Evolutionary conservation across 92 coral and sea anemone genomes (phyloP), one percentile per base, ranked within the genome.

Genomic region (Zoanthus gigantus): DNA sequence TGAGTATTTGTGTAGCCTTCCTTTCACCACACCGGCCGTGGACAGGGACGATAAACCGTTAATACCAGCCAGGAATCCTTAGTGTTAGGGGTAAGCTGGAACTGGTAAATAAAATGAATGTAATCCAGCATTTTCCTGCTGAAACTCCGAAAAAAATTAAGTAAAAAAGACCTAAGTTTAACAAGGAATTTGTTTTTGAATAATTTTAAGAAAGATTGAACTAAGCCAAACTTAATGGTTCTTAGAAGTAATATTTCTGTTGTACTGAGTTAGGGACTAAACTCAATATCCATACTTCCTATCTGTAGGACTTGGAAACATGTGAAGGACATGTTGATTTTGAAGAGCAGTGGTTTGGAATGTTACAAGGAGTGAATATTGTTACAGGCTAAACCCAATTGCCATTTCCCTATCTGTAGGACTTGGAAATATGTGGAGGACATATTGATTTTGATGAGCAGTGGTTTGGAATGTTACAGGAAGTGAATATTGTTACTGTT

Each of bases 261-360:
- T 53, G 58, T 53, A 53, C 2, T 53, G 58, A 53, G 58, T 9
- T 53, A 53, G 6, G 58, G 58, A 53, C 6, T 53, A 53, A 53
- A 8, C 6, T 8, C 58, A 53, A 53, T 52, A n/a, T 28, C 42
- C 60, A n/a, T 29, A 47, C 80, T 76, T 54, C 37, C 56, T 47
- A 5, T 14, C 53, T 54, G 10, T 23, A 76, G 80, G 80, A n/a
- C 30, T 15, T 12, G 65, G 65, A 47, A 18, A 6, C 65, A 13
- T 13, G 60, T 30, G 60, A 61, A 47, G 29, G 60, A 76, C 58
- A n/a, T 57, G 28, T 54, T 52, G 80, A 52, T 52, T 76, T 76
- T 76, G 80, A 76, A 76, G 80, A 76, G n/a, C 80, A 52, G 37
- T 76, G 80, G 80, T 76, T 76, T 76, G 80, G 80, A 54, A 76